Evolutionary conservation across 2,113 vertebrate species (phyloP).

Genomic region (Chelonoidis abingdonii): DNA sequence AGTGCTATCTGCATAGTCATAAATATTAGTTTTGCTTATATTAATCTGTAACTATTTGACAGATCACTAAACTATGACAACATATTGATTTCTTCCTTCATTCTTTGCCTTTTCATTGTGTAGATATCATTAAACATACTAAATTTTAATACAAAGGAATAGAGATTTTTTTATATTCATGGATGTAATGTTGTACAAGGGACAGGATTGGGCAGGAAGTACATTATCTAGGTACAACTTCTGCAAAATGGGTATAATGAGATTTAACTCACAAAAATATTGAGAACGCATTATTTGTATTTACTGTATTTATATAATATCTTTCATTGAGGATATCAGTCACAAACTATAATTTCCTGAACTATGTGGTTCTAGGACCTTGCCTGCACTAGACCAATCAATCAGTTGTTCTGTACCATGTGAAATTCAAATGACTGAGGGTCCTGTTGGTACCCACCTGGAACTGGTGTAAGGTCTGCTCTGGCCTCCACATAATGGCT

Average conservation of each 20-base stretch:
- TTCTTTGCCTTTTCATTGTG: neutral
- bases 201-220: neutral
- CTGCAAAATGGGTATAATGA: neutral
- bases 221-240: neutral
- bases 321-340: neutral
- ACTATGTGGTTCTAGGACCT: neutral
- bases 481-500: neutral
- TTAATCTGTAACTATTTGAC: neutral
- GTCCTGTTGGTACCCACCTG: neutral
- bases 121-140: fast-evolving
- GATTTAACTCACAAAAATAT: constrained; percentile 32
- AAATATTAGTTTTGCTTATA: neutral
- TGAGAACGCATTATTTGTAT: neutral
- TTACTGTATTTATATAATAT: neutral
- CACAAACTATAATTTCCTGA: neutral
- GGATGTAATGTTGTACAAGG: constrained; percentile 7
- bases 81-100: neutral
- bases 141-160: neutral
- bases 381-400: neutral
- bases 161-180: neutral
- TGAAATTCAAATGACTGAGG: neutral
- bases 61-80: neutral
- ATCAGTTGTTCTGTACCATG: neutral
- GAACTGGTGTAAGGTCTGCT: neutral
- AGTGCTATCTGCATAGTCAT: neutral